Conservation (phyloP, 2,888 invertebrate species). For the Mesorhabditis belari region DNA sequence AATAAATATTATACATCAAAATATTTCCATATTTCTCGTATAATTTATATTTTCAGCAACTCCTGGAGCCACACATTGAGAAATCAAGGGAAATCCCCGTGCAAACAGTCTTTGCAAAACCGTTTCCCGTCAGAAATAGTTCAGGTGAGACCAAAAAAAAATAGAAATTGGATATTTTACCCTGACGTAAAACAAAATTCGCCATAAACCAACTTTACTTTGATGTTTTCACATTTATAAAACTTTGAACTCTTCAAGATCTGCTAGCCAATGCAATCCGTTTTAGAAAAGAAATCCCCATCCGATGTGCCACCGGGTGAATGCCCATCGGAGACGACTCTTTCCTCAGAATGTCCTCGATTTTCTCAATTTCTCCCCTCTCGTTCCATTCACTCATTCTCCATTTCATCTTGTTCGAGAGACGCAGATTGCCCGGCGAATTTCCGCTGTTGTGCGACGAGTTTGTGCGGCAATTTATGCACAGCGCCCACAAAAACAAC, state of each 20-base stretch:
- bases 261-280: slow-evolving; percentile 5
- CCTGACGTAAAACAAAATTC: too few species aligned
- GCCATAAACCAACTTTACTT: too few species aligned
- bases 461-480: background rate
- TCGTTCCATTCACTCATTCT: too few species aligned
- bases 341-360: background rate
- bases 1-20: too few species aligned
- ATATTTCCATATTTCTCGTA: too few species aligned
- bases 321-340: background rate
- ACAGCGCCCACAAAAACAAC: background rate
- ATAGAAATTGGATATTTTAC: too few species aligned
- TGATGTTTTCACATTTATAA: too few species aligned
- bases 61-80: background rate
- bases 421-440: background rate
- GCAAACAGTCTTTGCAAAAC: background rate
- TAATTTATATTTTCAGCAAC: too few species aligned
- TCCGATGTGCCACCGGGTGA: background rate
- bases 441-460: background rate
- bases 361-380: too few species aligned
- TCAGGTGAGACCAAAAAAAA: too few species aligned
- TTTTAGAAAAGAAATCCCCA: too few species aligned
- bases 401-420: background rate
- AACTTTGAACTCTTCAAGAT: too few species aligned
- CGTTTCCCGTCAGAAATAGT: slow-evolving; percentile 8
- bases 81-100: slow-evolving; percentile 6